Evolutionary conservation across 1,140 invertebrate genomes (phyloP), one percentile per base, ranked within the genome.

Genomic region (Hylyphantes graminicola): DNA sequence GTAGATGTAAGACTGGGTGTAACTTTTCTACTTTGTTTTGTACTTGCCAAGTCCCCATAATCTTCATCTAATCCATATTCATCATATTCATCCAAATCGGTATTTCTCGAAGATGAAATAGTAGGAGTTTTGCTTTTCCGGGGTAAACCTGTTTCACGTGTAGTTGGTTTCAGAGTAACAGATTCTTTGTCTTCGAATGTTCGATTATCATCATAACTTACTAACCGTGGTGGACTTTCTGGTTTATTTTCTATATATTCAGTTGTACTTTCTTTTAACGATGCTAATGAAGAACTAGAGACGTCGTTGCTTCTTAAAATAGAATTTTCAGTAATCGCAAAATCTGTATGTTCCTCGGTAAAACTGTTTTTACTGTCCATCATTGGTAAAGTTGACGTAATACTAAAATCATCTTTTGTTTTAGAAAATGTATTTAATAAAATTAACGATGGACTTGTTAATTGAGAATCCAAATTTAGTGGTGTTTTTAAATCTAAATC

Each of bases 121-220:
- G 54, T 48, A 19, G 83, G 83, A 1, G 55, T 63, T 79, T 77
- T 78, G 57, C 55, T 77, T 77, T 85, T 77, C 0, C 57, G 10
- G 0, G n/a, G 63, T 21, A 21, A 63, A n/a, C 15, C 51, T 85
- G 75, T 48, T 19, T 77, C 75, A 50, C 21, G 54, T 11, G 17
- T 35, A 51, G 21, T 78, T 9, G 80, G 80, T 54, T 74, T 85
- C 11, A 54, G 48, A 10, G 75, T 70, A n/a, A 55, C 59, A n/a
- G 85, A 79, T 79, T 85, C 84, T 73, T 78, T 80, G 7, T 85
- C 76, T 12, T 78, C 73, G 50, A 76, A 85, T 35, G 59, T 72
- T 70, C 67, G 70, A 54, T 76, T 83, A 51, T 85, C 74, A 12
- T 17, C 55, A 17, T 79, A 85, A 64, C 79, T 76, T 57, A 79